These are phyloP conservation scores for Lagodon rhomboides DNA, from an alignment of 2,797 vertebrate species.

Conservation along the genomic window DNA sequence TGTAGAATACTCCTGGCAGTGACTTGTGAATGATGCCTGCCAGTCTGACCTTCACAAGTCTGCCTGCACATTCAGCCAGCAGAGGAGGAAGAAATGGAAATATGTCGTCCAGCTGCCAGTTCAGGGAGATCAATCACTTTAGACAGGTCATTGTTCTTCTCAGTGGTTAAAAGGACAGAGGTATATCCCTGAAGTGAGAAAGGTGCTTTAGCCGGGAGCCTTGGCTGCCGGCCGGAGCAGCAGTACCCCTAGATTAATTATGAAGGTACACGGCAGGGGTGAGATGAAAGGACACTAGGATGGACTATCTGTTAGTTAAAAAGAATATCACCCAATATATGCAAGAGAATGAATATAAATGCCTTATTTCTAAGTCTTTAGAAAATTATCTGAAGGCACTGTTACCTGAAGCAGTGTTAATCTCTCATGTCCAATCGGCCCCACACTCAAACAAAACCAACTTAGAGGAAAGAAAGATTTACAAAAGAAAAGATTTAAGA, in stretches of 20 bases:
- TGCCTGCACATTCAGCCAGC: conserved; percentile 45
- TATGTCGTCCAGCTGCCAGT: conserved; percentile 67
- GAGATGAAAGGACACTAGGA: not conserved
- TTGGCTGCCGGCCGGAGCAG: conserved; percentile 39
- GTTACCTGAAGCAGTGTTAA: not conserved
- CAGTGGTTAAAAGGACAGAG: conserved; percentile 69
- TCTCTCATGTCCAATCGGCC: not conserved
- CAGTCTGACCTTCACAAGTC: conserved; percentile 72
- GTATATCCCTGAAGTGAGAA: conserved; percentile 57
- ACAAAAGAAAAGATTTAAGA: too few species aligned
- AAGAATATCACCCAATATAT: not conserved
- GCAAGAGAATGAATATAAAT: not conserved
- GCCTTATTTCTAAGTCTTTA: not conserved
- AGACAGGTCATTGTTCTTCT: conserved; percentile 77
- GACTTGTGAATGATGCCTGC: conserved; percentile 59
- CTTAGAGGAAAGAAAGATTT: too few species aligned
- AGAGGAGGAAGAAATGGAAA: conserved; percentile 61
- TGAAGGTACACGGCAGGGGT: conserved; percentile 34
- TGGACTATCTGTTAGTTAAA: not conserved
- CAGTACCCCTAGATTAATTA: conserved; percentile 61
- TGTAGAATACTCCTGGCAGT: conserved; percentile 32
- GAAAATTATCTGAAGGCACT: not conserved
- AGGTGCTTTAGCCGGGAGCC: conserved; percentile 50
- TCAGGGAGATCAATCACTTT: conserved; percentile 74
- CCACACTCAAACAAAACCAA: not conserved